Percentiles rank a stretch among this genome's conserved stretches.
phyloP scores from a whole-genome alignment of 2,113 vertebrate genomes.

The Lasiurus cinereus region DNA sequence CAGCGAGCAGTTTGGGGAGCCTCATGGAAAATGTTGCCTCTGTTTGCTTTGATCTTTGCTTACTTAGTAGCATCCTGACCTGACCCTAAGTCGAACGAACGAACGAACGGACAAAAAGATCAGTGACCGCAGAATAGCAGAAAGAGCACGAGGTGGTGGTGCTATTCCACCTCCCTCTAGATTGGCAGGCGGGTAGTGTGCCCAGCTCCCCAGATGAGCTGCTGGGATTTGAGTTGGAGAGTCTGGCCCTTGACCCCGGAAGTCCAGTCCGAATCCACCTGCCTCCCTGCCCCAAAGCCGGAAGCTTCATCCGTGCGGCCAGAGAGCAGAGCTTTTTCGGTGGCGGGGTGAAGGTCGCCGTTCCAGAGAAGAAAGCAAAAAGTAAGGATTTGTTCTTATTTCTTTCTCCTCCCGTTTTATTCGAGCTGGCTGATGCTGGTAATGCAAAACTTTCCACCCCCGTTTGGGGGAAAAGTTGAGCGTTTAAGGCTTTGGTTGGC shows the following conservation, averaged over 20 bases:
- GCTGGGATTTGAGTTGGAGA: background rate
- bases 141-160: no score
- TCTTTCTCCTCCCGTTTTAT: background rate
- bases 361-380: background rate
- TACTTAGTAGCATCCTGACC: background rate
- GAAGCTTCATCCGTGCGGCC: slow-evolving; percentile 44
- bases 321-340: slow-evolving; percentile 57
- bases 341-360: background rate
- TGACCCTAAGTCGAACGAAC: background rate
- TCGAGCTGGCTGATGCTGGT: background rate
- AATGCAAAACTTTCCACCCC: background rate
- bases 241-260: background rate
- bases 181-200: slow-evolving; percentile 70
- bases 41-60: background rate
- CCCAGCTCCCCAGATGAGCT: background rate
- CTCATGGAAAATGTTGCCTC: background rate
- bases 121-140: rapidly evolving
- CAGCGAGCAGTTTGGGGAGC: background rate
- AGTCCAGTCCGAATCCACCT: background rate
- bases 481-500: background rate
- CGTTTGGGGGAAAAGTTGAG: background rate
- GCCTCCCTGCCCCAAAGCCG: background rate
- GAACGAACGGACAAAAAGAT: background rate
- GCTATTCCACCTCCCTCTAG: slow-evolving; percentile 66
- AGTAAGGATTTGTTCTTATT: slow-evolving; percentile 12